Evolutionary conservation across 2,797 vertebrate species (phyloP).

Genomic region (Coregonus suidteri): DNA sequence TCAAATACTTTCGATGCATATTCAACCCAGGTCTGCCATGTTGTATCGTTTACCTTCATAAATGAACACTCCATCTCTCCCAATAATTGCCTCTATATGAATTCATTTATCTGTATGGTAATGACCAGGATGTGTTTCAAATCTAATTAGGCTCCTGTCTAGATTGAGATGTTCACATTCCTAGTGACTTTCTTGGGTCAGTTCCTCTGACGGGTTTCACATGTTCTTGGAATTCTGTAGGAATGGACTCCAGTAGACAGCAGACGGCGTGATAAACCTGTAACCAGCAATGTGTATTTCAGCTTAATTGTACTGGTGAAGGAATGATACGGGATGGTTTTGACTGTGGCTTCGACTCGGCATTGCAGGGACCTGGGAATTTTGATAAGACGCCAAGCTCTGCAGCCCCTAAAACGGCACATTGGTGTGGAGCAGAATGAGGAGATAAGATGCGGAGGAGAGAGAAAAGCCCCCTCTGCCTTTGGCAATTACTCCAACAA

Average conservation of each 20-base stretch:
- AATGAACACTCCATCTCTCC: constrained; percentile 31
- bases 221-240: constrained; percentile 45
- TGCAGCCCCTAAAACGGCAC: constrained; percentile 65
- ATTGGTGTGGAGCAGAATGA: constrained; percentile 61
- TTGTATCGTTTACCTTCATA: not conserved
- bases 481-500: constrained; percentile 63
- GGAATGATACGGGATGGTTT: constrained; percentile 57
- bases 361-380: constrained; percentile 70
- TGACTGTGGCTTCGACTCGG: constrained; percentile 56
- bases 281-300: constrained; percentile 14
- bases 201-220: constrained; percentile 47
- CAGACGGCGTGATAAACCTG: constrained; percentile 52
- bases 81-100: constrained; percentile 21
- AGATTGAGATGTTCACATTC: constrained; percentile 28
- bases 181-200: constrained; percentile 36
- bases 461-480: constrained; percentile 35
- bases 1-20: not conserved
- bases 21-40: not conserved
- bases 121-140: constrained; percentile 34
- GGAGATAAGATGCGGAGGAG: constrained; percentile 44
- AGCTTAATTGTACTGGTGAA: constrained; percentile 15
- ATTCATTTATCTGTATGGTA: constrained; percentile 24
- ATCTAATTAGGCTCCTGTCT: constrained; percentile 56
- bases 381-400: constrained; percentile 71
- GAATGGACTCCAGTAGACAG: constrained; percentile 46